Conservation (phyloP, 2,113 vertebrate genomes). For the Elaphurus davidianus region DNA sequence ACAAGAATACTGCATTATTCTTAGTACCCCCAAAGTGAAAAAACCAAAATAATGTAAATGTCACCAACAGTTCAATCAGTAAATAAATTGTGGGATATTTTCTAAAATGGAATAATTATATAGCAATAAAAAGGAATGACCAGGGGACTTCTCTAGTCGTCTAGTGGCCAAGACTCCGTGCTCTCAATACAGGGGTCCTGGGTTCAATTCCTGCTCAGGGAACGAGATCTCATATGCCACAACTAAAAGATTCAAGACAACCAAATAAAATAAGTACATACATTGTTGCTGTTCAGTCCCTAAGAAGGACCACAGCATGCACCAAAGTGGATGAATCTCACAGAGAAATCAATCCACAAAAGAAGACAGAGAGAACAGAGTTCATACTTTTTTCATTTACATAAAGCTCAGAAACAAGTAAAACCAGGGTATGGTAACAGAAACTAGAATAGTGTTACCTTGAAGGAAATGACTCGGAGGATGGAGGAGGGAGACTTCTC, state of each 20-base stretch:
- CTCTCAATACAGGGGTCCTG: background rate
- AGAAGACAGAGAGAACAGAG: background rate
- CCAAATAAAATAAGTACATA: background rate
- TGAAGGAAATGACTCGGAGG: background rate
- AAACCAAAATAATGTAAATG: background rate
- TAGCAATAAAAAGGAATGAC: background rate
- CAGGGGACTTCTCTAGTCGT: background rate
- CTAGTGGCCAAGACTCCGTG: background rate
- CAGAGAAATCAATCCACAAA: background rate
- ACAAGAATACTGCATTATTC: background rate
- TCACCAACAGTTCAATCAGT: background rate
- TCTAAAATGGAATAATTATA: background rate
- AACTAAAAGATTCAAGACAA: background rate
- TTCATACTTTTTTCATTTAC: background rate
- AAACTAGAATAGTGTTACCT: background rate
- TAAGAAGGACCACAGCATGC: background rate
- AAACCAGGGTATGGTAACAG: background rate
- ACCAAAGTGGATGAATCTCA: background rate
- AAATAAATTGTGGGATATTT: background rate
- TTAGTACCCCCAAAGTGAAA: background rate
- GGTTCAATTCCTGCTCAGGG: background rate
- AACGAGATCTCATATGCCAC: background rate
- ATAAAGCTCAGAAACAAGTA: background rate
- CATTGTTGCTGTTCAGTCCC: background rate
- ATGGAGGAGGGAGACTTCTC: background rate